Percentiles rank a stretch among this genome's conserved stretches.
These are phyloP conservation scores for Luidia sarsii DNA, from an alignment of 53 echinoderm and acorn worm genomes.

Conservation along the genomic window DNA sequence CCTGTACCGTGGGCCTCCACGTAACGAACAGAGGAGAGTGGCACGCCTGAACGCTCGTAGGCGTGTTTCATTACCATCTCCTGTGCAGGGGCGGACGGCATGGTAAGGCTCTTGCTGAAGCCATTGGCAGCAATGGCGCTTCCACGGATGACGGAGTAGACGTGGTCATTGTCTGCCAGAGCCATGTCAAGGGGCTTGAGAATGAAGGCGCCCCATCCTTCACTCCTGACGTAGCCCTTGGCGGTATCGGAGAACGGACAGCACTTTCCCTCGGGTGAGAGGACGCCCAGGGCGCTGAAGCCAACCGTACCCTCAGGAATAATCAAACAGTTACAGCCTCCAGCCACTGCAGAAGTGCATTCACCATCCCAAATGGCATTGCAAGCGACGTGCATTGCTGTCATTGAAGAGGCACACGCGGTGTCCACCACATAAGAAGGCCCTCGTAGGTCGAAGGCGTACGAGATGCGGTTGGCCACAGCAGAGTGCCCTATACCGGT, in stretches of 20 bases:
- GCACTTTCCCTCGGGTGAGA: constrained; percentile 89
- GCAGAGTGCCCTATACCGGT: constrained; percentile 55
- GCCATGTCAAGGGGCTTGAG: constrained; percentile 85
- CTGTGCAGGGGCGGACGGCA: constrained; percentile 89
- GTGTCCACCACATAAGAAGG: constrained; percentile 90
- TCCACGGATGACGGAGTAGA: constrained; percentile 87
- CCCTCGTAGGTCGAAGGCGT: constrained; percentile 61
- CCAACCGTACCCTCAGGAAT: constrained; percentile 92
- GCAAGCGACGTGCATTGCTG: constrained; percentile 93
- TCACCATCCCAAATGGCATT: constrained; percentile 83
- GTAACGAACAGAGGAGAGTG: constrained; percentile 80
- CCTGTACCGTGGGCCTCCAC: constrained; percentile 98
- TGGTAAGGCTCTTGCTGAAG: constrained; percentile 84
- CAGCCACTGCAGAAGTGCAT: constrained; percentile 79
- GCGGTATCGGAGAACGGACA: constrained; percentile 94
- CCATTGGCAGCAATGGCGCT: constrained; percentile 89
- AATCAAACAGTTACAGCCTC: constrained; percentile 76
- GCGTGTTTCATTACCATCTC: constrained; percentile 78
- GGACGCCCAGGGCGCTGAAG: constrained; percentile 93
- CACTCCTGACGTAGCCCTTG: constrained; percentile 95
- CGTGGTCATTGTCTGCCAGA: constrained; percentile 81
- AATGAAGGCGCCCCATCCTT: constrained; percentile 86
- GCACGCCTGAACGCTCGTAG: constrained; percentile 76
- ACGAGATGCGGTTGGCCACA: constrained; percentile 59
- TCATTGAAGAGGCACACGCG: constrained; percentile 91